phyloP scores from a whole-genome alignment of 2,797 vertebrate species.

The Neoniphon sammara region DNA sequence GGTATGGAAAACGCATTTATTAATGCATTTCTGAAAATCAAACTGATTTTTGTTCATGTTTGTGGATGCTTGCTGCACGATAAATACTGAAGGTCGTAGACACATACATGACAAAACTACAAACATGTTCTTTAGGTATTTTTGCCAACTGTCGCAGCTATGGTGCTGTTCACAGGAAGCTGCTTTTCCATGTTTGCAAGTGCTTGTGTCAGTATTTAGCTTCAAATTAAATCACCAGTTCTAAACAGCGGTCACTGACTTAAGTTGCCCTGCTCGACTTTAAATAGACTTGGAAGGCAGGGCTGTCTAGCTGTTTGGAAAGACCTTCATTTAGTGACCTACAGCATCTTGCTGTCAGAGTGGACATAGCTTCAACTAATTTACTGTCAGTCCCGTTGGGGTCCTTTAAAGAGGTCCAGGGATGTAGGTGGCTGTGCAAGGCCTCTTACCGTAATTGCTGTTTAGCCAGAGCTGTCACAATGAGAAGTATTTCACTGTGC shows the following conservation, averaged over 20 bases:
- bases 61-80: too few relatives aligned
- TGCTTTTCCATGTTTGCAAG: constrained; percentile 15
- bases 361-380: constrained; percentile 64
- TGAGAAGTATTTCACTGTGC: constrained; percentile 69
- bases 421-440: constrained; percentile 53
- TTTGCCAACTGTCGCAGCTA: neutral
- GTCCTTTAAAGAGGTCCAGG: constrained; percentile 53
- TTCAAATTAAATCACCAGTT: constrained; percentile 51
- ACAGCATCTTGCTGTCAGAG: constrained; percentile 68
- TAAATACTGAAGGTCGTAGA: neutral
- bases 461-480: constrained; percentile 72
- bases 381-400: constrained; percentile 52
- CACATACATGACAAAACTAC: neutral
- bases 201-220: constrained; percentile 12
- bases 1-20: too few relatives aligned
- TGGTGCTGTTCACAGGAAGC: neutral
- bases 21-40: too few relatives aligned
- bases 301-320: constrained; percentile 58
- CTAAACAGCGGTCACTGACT: constrained; percentile 45
- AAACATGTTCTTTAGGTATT: neutral
- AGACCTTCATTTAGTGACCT: constrained; percentile 73
- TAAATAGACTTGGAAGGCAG: constrained; percentile 70
- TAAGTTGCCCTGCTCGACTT: constrained; percentile 55
- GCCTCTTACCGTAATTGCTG: constrained; percentile 60
- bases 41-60: too few relatives aligned